A percentile compares a stretch with the other conserved stretches of the same genome.
Evolutionary conservation across 2,888 invertebrate genomes (phyloP).

Genomic region (Phalera bucephala): DNA sequence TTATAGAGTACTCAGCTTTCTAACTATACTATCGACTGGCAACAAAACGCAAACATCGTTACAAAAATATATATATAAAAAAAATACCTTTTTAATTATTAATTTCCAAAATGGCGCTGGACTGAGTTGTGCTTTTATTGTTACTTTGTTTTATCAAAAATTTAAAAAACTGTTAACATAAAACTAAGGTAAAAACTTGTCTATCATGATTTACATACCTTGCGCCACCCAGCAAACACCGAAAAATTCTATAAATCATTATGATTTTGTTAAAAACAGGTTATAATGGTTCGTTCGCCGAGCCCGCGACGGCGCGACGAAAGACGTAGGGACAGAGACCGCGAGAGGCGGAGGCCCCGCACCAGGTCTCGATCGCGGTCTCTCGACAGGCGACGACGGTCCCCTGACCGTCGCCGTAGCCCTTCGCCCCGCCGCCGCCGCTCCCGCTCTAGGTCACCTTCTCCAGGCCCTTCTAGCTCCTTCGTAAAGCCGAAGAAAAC

Average conservation of each 20-base stretch:
- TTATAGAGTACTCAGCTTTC: too few species aligned
- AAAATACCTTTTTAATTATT: too few species aligned
- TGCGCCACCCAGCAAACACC: neutral
- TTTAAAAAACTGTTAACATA: conserved; percentile 64
- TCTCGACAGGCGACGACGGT: conserved; percentile 65
- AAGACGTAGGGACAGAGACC: conserved; percentile 62
- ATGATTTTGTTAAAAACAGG: conserved; percentile 24
- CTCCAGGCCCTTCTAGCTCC: conserved; percentile 62
- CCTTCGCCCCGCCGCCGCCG: conserved; percentile 51
- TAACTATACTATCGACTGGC: too few species aligned
- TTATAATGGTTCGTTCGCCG: conserved; percentile 76
- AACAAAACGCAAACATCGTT: conserved; percentile 38
- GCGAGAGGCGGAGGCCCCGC: conserved; percentile 68
- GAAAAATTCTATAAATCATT: neutral
- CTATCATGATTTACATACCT: neutral
- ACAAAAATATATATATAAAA: conserved; percentile 10
- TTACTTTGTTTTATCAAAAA: conserved; percentile 66
- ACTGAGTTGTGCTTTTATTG: conserved; percentile 62
- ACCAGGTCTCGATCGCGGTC: conserved; percentile 69
- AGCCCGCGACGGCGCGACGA: conserved; percentile 77
- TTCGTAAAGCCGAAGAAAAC: conserved; percentile 67
- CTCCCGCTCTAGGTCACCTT: conserved; percentile 61
- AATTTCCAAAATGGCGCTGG: conserved; percentile 71
- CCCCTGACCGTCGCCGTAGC: conserved; percentile 70
- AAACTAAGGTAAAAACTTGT: conserved; percentile 57